Percentiles rank a stretch among this genome's conserved stretches.
These are phyloP conservation scores for Spea hammondii DNA, from an alignment of 2,797 vertebrate species.

Conservation along the genomic window DNA sequence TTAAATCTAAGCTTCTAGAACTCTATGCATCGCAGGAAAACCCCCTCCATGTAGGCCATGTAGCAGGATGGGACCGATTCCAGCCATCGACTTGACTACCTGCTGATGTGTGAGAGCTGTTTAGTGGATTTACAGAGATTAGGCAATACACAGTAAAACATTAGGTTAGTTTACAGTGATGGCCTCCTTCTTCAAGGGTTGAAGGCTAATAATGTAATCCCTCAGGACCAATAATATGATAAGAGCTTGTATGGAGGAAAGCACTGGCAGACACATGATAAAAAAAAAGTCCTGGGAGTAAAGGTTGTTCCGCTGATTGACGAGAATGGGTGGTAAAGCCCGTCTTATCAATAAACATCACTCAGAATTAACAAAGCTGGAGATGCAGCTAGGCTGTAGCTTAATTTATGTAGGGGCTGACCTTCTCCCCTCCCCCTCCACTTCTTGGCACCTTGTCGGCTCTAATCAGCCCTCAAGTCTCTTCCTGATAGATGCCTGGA, in stretches of 20 bases:
- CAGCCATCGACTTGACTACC: neutral
- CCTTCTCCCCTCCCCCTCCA: constrained; percentile 55
- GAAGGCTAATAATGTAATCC: constrained; percentile 58
- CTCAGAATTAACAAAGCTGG: constrained; percentile 66
- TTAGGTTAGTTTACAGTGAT: constrained; percentile 23
- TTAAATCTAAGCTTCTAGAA: no score
- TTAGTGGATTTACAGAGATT: constrained; percentile 12
- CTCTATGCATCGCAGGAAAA: no score
- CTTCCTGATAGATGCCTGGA: constrained; percentile 65
- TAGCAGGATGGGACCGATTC: neutral
- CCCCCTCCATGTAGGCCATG: neutral
- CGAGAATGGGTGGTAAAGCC: constrained; percentile 57
- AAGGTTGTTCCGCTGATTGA: constrained; percentile 55
- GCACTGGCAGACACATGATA: constrained; percentile 42
- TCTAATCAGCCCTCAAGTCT: constrained; percentile 59
- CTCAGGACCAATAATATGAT: constrained; percentile 26
- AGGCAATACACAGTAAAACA: constrained; percentile 19
- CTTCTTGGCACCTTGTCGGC: constrained; percentile 54
- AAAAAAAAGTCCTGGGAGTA: constrained; percentile 23
- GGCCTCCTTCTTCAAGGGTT: constrained; percentile 55
- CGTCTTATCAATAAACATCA: constrained; percentile 67
- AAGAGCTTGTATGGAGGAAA: constrained; percentile 51
- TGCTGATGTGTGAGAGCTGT: constrained; percentile 18
- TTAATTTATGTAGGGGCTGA: constrained; percentile 62
- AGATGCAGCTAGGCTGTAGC: constrained; percentile 58